phyloP scores from a whole-genome alignment of 53 echinoderm and acorn worm species.

The Mesocentrotus franciscanus region DNA sequence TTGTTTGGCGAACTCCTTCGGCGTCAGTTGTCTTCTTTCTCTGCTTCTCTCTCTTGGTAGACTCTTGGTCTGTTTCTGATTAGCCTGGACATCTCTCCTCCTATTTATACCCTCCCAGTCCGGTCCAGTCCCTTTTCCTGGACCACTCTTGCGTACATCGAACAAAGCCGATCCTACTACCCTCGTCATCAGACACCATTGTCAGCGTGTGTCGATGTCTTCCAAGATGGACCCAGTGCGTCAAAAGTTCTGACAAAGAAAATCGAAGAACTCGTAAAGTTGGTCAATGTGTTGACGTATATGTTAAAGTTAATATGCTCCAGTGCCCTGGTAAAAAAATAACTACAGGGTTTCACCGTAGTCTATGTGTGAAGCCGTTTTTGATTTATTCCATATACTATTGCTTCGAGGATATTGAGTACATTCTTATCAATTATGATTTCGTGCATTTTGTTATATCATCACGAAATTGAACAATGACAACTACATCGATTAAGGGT shows the following conservation, averaged over 20 bases:
- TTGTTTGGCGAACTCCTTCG: neutral
- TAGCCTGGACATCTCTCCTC: neutral
- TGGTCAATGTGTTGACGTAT: neutral
- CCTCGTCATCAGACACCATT: neutral
- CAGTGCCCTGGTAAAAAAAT: neutral
- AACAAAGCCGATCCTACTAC: neutral
- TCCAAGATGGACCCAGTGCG: neutral
- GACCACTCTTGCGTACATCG: constrained; percentile 33
- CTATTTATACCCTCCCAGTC: constrained; percentile 16
- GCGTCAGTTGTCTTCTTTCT: neutral
- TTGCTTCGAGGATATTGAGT: neutral
- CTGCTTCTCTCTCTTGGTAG: neutral
- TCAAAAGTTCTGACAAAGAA: neutral
- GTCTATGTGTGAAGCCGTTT: neutral
- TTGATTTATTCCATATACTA: neutral
- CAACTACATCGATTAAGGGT: neutral
- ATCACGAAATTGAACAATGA: neutral
- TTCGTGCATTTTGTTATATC: neutral
- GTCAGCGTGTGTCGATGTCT: constrained; percentile 15
- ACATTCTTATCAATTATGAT: neutral
- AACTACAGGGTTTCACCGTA: neutral
- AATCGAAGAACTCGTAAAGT: neutral
- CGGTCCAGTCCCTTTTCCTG: neutral
- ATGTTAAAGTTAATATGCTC: neutral
- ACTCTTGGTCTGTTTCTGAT: constrained; percentile 39